Evolutionary conservation across 1,140 invertebrate genomes (phyloP).

Genomic region (Trichoplusia ni): DNA sequence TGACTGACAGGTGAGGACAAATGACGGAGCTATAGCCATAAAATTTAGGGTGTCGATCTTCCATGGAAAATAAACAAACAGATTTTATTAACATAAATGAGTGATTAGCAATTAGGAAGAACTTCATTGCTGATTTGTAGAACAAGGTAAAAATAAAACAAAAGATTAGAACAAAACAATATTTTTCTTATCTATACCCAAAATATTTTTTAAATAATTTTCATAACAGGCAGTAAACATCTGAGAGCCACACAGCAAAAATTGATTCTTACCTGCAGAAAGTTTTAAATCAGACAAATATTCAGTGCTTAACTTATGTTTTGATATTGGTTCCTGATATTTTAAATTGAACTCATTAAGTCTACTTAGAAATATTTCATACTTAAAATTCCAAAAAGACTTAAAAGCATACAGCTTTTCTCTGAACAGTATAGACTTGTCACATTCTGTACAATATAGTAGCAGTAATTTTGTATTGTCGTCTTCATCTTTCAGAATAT

Average conservation of each 20-base stretch:
- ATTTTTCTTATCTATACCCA: conserved; percentile 38
- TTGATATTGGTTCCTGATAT: conserved; percentile 67
- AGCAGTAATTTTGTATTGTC: conserved; percentile 84
- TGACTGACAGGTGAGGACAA: no score
- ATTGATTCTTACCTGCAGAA: conserved; percentile 48
- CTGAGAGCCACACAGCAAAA: conserved; percentile 66
- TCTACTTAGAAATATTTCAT: conserved; percentile 82
- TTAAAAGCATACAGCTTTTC: conserved; percentile 81
- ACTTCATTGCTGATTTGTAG: not conserved
- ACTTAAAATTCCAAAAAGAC: conserved; percentile 86
- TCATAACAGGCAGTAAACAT: conserved; percentile 58
- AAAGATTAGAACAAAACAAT: conserved; percentile 54
- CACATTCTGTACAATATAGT: conserved; percentile 81
- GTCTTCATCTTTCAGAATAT: conserved; percentile 84
- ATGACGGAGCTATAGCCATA: no score
- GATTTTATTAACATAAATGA: no score
- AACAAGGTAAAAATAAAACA: not conserved
- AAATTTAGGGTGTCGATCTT: no score
- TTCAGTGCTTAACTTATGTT: conserved; percentile 42
- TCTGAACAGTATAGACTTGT: conserved; percentile 82
- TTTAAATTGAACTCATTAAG: conserved; percentile 38
- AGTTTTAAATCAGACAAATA: conserved; percentile 47
- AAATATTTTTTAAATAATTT: conserved; percentile 38
- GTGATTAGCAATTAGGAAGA: no score
- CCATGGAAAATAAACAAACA: no score